Base-by-base conservation (phyloP, 2,888 invertebrate genomes). In the Chloroclystis v-ata region DNA sequence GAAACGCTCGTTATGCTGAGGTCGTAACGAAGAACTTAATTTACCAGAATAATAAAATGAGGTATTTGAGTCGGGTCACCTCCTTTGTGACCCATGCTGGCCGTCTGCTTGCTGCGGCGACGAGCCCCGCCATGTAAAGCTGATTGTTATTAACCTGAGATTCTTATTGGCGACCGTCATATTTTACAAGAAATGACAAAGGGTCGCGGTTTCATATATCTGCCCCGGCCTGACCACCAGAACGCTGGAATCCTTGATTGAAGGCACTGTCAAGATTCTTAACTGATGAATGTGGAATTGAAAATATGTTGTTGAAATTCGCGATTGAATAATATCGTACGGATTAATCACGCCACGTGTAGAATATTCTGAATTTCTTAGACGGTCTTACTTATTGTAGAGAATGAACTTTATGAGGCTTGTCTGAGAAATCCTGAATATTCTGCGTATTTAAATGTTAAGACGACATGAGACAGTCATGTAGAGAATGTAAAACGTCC, bases 141-240 rank as follows among this genome's bases (percentile, higher is more conserved):
- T 54, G 61, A 59, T 62, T 64, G 61, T 70, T 72, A 68, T 72
- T 70, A 68, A 66, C 66, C 54, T 57, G 52, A 46, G 54, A 52
- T 63, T 75, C 38, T 78, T 78, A 73, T 79, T 77, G 55, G 47
- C 58, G 75, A 82, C 80, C 82, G 70, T 79, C 78, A 78, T 84
- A 82, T 78, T 76, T 83, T 74, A 81, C 63, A 57, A 62, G 61
- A 70, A 67, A 68, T 72, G 76, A 67, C 73, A 43, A 71, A 71
- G 74, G 65, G 64, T 71, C 69, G 69, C 57, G 69, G 67, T 69
- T 38, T 8, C 37, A 45, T 42, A 42, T 20, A 20, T 20, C 20
- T 20, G 20, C 5, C 20, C 37, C 45, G 41, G 25, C 40, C 30
- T 45, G 45, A 59, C 56, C 56, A 57, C 59, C 57, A 60, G 59